These are phyloP conservation scores for Loris lydekkerianus DNA, from an alignment of 2,797 vertebrate genomes.

Conservation along the genomic window DNA sequence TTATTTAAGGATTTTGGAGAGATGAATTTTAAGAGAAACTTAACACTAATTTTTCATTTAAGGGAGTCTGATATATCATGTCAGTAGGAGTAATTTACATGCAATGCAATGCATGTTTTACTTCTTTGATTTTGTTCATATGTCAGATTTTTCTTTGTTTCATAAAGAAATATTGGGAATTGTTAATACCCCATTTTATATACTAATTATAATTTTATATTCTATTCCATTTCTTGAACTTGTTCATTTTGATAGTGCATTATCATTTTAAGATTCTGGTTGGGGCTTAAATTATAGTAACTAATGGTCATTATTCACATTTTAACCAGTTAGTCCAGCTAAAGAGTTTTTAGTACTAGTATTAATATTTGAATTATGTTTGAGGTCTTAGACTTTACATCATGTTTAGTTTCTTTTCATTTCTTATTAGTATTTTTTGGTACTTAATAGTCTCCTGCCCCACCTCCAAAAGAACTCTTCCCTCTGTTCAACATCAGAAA, in stretches of 20 bases:
- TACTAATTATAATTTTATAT: not conserved
- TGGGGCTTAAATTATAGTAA: constrained; percentile 41
- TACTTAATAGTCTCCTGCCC: constrained; percentile 73
- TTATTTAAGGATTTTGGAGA: constrained; percentile 48
- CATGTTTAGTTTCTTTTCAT: constrained; percentile 81
- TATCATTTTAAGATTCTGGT: constrained; percentile 34
- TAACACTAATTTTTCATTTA: constrained; percentile 35
- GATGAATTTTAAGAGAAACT: constrained; percentile 42
- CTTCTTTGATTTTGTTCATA: not conserved
- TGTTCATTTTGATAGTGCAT: not conserved
- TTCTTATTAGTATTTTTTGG: constrained; percentile 80
- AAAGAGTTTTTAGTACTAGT: constrained; percentile 55
- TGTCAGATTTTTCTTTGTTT: not conserved
- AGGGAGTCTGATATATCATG: not conserved
- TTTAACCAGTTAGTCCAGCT: constrained; percentile 53
- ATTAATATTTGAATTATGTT: constrained; percentile 76
- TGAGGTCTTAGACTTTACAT: constrained; percentile 67
- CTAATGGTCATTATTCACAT: constrained; percentile 53
- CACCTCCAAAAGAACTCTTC: constrained; percentile 73
- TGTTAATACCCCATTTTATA: not conserved
- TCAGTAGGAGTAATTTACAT: not conserved
- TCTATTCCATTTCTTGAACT: constrained; percentile 18
- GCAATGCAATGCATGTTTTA: not conserved
- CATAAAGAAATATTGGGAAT: constrained; percentile 9
- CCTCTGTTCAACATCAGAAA: constrained; percentile 87